Percentiles rank a stretch among this genome's conserved stretches.
Conservation (phyloP, 2,113 vertebrate species). For the Circaetus gallicus region DNA sequence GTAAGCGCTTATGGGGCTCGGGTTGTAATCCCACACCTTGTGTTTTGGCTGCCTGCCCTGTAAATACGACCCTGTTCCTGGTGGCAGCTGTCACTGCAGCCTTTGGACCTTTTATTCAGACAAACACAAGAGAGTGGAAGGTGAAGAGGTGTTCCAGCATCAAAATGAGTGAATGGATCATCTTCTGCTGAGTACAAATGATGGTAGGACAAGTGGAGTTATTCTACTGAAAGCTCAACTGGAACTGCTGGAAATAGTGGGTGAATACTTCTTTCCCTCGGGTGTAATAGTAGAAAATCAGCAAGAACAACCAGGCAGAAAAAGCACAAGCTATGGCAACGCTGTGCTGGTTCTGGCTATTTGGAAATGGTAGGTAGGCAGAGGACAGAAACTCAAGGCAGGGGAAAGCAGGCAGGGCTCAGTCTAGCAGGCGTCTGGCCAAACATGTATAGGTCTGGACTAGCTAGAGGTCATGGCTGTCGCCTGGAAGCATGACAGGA, state of each 20-base stretch:
- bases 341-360: background rate
- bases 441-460: background rate
- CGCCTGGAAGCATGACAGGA: background rate
- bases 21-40: background rate
- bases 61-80: background rate
- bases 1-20: fast-evolving
- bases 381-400: background rate
- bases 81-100: background rate
- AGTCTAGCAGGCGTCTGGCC: background rate
- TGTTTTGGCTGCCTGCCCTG: background rate
- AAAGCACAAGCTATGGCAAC: background rate
- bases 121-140: background rate
- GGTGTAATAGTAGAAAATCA: background rate
- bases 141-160: background rate
- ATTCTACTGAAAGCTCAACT: background rate
- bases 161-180: background rate
- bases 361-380: background rate
- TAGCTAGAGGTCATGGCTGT: background rate
- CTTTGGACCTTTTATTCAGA: background rate
- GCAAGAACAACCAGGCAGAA: background rate
- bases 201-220: fast-evolving
- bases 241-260: background rate
- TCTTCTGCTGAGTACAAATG: background rate
- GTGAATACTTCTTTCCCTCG: background rate
- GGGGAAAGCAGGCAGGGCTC: background rate